These are phyloP conservation scores for Prionailurus viverrinus DNA, from an alignment of 2,113 vertebrate species.

Conservation along the genomic window DNA sequence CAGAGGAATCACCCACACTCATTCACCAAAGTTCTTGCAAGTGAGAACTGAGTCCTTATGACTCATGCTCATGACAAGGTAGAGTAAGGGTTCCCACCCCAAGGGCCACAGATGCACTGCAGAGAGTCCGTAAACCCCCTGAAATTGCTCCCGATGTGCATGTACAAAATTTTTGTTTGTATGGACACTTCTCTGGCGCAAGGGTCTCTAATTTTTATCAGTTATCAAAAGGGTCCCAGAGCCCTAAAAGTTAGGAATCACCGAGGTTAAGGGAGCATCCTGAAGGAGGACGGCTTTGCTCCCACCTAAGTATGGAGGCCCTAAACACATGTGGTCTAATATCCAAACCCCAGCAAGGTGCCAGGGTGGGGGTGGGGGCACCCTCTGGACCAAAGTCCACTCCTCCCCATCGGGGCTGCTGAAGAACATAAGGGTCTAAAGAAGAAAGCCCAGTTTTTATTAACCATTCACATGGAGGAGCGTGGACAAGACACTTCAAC, in stretches of 20 bases:
- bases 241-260: not conserved
- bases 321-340: accelerated
- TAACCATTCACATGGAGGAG: not conserved
- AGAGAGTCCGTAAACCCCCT: not conserved
- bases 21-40: not conserved
- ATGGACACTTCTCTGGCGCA: not conserved
- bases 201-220: not conserved
- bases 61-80: accelerated
- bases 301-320: not conserved
- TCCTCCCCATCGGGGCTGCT: not conserved
- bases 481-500: not conserved
- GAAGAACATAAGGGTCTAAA: not conserved
- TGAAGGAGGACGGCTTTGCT: accelerated
- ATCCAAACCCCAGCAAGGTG: not conserved
- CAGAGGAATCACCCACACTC: not conserved
- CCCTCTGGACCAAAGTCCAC: not conserved
- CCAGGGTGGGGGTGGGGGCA: not conserved
- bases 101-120: not conserved
- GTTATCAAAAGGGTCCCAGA: not conserved
- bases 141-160: accelerated
- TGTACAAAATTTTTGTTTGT: not conserved
- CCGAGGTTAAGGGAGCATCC: not conserved
- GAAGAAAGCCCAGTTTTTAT: not conserved
- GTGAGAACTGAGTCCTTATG: not conserved
- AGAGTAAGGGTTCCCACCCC: accelerated